Evolutionary conservation across 2,888 invertebrate species (phyloP).

Genomic region (Eupeodes latifasciatus): DNA sequence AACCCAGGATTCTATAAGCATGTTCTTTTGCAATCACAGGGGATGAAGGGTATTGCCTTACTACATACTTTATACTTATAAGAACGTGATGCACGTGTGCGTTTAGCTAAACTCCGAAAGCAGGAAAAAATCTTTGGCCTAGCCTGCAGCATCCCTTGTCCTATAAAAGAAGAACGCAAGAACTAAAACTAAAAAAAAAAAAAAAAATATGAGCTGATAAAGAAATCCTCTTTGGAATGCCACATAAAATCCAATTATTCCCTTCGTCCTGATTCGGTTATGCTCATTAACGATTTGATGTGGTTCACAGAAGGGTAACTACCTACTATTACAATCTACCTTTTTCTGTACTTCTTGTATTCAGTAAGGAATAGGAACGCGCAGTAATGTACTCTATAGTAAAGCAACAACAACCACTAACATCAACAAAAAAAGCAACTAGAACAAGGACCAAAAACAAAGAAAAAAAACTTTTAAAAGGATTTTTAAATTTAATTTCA

Average conservation of each 20-base stretch:
- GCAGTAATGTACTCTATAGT: neutral
- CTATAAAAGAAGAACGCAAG: neutral
- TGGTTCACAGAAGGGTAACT: slow-evolving; percentile 53
- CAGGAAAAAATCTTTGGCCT: slow-evolving; percentile 15
- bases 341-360: slow-evolving; percentile 1
- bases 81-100: slow-evolving; percentile 67
- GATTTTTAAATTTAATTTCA: slow-evolving; percentile 58
- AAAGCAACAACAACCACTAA: neutral
- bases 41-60: slow-evolving; percentile 45
- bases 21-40: slow-evolving; percentile 55
- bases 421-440: neutral
- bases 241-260: slow-evolving; percentile 75
- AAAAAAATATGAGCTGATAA: slow-evolving; percentile 45
- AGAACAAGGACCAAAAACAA: neutral
- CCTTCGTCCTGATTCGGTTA: slow-evolving; percentile 73
- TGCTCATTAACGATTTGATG: slow-evolving; percentile 71
- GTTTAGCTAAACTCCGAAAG: slow-evolving; percentile 60
- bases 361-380: slow-evolving; percentile 5
- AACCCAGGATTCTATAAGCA: slow-evolving; percentile 38
- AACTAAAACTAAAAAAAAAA: slow-evolving; percentile 2
- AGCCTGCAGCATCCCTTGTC: neutral
- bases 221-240: slow-evolving; percentile 53
- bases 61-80: neutral
- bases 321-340: slow-evolving; percentile 13
- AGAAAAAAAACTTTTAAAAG: slow-evolving; percentile 51